Conservation (phyloP, 2,888 invertebrate genomes). For the Cephalotes varians region DNA sequence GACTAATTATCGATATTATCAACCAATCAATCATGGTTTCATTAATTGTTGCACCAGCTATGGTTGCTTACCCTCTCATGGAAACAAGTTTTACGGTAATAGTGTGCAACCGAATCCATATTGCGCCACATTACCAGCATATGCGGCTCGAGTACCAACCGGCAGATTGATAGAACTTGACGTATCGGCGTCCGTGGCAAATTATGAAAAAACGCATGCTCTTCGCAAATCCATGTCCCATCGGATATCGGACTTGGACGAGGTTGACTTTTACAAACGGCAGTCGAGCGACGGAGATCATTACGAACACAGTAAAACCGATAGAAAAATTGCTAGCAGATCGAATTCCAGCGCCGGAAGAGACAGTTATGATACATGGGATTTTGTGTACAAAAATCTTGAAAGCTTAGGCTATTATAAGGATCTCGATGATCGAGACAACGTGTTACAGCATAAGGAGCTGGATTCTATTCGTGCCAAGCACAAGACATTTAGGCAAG, state of each 20-base stretch:
- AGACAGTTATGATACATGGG: conserved; percentile 92
- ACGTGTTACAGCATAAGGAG: conserved; percentile 87
- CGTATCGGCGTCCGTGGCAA: conserved; percentile 81
- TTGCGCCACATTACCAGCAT: conserved; percentile 83
- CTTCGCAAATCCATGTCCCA: conserved; percentile 62
- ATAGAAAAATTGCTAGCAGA: conserved; percentile 71
- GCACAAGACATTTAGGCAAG: conserved; percentile 62
- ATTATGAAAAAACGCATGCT: conserved; percentile 75
- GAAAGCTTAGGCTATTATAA: conserved; percentile 91
- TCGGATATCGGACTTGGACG: conserved; percentile 75
- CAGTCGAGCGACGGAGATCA: conserved; percentile 68
- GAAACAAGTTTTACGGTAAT: conserved; percentile 66
- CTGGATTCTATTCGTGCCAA: conserved; percentile 58
- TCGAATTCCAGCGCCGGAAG: conserved; percentile 82
- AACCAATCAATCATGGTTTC: conserved; percentile 67
- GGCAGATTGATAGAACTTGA: conserved; percentile 90
- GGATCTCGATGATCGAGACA: conserved; percentile 89
- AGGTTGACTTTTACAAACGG: conserved; percentile 73
- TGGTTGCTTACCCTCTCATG: conserved; percentile 66
- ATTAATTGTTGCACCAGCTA: conserved; percentile 71
- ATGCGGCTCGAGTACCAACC: conserved; percentile 87
- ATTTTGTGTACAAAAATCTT: conserved; percentile 92
- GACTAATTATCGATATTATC: conserved; percentile 64
- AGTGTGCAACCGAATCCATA: conserved; percentile 83
- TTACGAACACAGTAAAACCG: conserved; percentile 72